Conservation (phyloP, 2,113 vertebrate species). For the Urocitellus parryii region DNA sequence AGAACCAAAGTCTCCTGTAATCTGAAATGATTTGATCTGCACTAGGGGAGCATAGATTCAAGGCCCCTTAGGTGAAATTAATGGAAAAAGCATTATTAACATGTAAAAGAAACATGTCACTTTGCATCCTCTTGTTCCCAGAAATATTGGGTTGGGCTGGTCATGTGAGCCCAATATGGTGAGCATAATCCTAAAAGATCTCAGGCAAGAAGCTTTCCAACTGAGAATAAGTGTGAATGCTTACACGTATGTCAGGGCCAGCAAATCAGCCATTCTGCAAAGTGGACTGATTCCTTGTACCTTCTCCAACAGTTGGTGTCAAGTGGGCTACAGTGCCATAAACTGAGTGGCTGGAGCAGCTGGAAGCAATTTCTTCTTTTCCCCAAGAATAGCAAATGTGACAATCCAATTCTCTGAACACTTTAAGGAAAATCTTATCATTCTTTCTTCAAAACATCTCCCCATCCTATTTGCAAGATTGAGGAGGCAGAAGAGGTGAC, state of each 20-base stretch:
- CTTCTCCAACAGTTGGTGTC: background rate
- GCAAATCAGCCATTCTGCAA: background rate
- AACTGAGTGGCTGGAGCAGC: background rate
- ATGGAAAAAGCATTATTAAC: background rate
- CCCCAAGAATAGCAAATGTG: background rate
- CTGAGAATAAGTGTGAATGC: background rate
- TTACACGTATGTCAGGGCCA: background rate
- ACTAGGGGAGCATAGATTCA: background rate
- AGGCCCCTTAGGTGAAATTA: background rate
- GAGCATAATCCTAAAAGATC: background rate
- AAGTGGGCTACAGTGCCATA: background rate
- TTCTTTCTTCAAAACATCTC: background rate
- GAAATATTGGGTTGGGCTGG: background rate
- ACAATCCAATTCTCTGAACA: background rate
- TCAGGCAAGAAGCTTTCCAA: background rate
- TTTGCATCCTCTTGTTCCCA: background rate
- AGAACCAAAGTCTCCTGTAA: background rate
- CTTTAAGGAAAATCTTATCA: background rate
- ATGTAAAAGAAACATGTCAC: background rate
- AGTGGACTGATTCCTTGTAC: background rate
- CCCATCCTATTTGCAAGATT: background rate
- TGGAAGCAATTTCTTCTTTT: background rate
- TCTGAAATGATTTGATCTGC: background rate
- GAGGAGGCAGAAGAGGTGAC: background rate
- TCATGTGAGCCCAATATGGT: background rate